A percentile compares a stretch with the other conserved stretches of the same genome.
Evolutionary conservation across 2,797 vertebrate genomes (phyloP).

Genomic region (Holocentrus rufus): DNA sequence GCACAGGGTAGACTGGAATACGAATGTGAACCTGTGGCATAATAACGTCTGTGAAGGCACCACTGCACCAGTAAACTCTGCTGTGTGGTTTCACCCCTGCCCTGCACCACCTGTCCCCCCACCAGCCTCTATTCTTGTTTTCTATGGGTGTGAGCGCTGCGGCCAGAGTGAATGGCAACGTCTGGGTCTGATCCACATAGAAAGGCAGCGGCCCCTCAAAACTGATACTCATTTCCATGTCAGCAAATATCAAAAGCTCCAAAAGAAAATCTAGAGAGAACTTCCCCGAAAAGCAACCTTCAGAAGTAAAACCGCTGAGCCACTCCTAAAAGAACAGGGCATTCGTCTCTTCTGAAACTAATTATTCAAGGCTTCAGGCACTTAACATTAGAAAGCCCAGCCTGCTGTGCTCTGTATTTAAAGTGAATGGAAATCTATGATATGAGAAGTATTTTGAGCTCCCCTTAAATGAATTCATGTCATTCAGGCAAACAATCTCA

Average conservation of each 20-base stretch:
- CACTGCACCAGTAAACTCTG: no score
- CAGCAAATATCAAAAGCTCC: constrained; percentile 34
- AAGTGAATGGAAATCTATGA: constrained; percentile 37
- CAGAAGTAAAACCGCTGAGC: constrained; percentile 25
- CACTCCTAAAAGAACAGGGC: constrained; percentile 17
- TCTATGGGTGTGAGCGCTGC: no score
- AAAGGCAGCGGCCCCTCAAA: constrained; percentile 11
- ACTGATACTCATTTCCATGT: constrained; percentile 32
- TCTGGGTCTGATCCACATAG: background rate
- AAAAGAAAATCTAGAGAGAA: background rate
- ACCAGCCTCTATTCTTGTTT: no score
- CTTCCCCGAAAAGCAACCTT: background rate
- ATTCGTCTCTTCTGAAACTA: constrained; percentile 44
- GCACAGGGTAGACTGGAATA: no score
- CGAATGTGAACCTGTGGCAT: no score
- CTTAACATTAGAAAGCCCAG: constrained; percentile 45
- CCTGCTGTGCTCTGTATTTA: constrained; percentile 35
- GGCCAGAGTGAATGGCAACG: no score
- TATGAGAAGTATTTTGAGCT: constrained; percentile 16
- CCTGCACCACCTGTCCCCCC: no score
- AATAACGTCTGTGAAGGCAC: no score
- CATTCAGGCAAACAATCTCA: constrained; percentile 39
- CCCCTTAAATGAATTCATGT: constrained; percentile 29
- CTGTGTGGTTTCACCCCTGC: no score
- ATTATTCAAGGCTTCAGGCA: constrained; percentile 54